Base-by-base conservation (phyloP, 2,113 vertebrate genomes). In the Tamias sibiricus region DNA sequence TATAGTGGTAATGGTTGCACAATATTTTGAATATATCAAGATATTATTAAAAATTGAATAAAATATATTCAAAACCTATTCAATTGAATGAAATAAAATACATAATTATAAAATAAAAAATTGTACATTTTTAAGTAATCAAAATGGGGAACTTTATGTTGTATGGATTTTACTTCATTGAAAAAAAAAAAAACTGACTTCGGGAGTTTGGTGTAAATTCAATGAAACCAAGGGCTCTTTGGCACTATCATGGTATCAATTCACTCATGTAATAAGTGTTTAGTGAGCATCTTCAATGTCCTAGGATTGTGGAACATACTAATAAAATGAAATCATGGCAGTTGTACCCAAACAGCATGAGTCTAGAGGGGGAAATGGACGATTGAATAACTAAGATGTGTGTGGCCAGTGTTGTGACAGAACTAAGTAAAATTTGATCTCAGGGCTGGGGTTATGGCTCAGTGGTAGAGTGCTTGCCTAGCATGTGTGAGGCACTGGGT, bases 141-240 rank as follows among this genome's bases (percentile, higher is more conserved):
- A 35, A 86, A 91, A 32, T 24, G n/a, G 49, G 84, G 47, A 62
- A 64, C 76, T 69, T 69, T 26, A 57, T 59, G 22, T 87, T 85
- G 17, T n/a, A 13, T 81, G 28, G 40, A 57, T 85, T 93, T 77
- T 77, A 74, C 44, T 11, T 90, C 6, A 90, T 71, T 72, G 30
- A 57, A 74, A 91, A n/a, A 57, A 74, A 91, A 80, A 80, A 66
- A n/a, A 71, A 17, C 37, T n/a, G 59, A 87, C 24, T 90, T 93
- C n/a, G 11, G 52, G 40, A 79, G 59, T 40, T 30, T 72, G 28
- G 47, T 28, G 32, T 71, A 87, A 57, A 1, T 49, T 96, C 20
- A 22, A 40, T 37, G 24, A 49, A 80, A 62, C 28, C 1, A 26
- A 54, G 79, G 54, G 37, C 17, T 9, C 20, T 92, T 79, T 95